phyloP scores from a whole-genome alignment of 64 coral and sea anemone genomes.

The Orbicella faveolata region DNA sequence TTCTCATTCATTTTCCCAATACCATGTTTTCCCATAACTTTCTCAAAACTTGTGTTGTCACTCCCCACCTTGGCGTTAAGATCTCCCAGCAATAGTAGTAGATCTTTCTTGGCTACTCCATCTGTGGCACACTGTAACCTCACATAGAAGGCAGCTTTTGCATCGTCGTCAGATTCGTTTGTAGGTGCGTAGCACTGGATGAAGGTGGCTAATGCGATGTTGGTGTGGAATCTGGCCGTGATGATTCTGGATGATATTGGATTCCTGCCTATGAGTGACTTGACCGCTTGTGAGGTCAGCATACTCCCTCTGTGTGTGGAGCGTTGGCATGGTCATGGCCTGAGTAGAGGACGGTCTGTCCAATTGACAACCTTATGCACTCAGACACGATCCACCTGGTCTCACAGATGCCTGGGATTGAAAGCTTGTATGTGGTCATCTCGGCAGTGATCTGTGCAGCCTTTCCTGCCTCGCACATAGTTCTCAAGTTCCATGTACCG shows the following conservation, averaged over 20 bases:
- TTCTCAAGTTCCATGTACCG: conserved; percentile 20
- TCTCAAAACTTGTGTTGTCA: background rate
- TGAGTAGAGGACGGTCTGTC: conserved; percentile 3
- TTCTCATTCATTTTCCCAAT: background rate
- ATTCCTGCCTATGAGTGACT: conserved; percentile 6
- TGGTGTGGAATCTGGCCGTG: background rate
- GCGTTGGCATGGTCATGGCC: background rate
- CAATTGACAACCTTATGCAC: background rate
- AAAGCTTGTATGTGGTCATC: background rate
- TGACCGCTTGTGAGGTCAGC: background rate
- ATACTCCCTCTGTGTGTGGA: conserved; percentile 28
- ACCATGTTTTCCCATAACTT: background rate
- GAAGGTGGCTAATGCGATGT: background rate
- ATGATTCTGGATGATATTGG: background rate
- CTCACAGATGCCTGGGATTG: background rate
- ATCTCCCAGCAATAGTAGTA: background rate
- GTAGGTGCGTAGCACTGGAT: background rate
- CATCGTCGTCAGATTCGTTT: background rate
- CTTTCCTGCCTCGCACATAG: background rate
- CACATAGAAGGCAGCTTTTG: background rate
- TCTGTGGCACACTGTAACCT: background rate
- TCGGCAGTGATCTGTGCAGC: background rate
- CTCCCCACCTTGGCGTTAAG: background rate
- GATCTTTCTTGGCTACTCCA: background rate
- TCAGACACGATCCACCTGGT: background rate